Evolutionary conservation across 2,113 vertebrate species (phyloP).

Genomic region (Charadrius vociferus): DNA sequence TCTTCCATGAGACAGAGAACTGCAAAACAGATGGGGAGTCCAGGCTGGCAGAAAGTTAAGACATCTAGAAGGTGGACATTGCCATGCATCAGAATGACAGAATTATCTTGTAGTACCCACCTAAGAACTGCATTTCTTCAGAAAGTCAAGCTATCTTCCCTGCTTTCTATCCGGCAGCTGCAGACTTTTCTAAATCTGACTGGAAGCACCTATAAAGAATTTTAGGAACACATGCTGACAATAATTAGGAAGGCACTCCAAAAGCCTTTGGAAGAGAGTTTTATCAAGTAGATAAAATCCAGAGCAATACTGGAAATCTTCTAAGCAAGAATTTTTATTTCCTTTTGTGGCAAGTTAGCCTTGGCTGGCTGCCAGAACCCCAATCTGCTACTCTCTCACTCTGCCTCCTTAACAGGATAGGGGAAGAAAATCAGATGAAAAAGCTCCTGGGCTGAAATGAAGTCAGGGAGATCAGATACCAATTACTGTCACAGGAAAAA

Average conservation of each 20-base stretch:
- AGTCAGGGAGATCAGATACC: not conserved
- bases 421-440: not conserved
- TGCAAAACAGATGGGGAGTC: not conserved
- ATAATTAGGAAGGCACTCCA: not conserved
- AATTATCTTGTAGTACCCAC: not conserved
- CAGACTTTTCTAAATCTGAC: not conserved
- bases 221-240: not conserved
- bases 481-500: not conserved
- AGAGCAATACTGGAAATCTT: not conserved
- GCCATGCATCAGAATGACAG: not conserved
- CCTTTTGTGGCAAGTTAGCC: not conserved
- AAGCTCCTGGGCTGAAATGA: not conserved
- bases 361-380: not conserved
- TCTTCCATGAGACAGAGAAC: not conserved
- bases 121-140: not conserved
- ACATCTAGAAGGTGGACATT: not conserved
- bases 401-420: not conserved
- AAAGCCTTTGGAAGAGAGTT: not conserved
- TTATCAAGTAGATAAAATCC: not conserved
- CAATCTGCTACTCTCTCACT: not conserved
- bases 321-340: not conserved
- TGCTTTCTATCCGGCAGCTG: not conserved
- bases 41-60: not conserved
- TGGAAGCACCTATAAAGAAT: not conserved
- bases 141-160: not conserved